These are phyloP conservation scores for Chaetodon auriga DNA, from an alignment of 2,113 vertebrate genomes.

Conservation along the genomic window DNA sequence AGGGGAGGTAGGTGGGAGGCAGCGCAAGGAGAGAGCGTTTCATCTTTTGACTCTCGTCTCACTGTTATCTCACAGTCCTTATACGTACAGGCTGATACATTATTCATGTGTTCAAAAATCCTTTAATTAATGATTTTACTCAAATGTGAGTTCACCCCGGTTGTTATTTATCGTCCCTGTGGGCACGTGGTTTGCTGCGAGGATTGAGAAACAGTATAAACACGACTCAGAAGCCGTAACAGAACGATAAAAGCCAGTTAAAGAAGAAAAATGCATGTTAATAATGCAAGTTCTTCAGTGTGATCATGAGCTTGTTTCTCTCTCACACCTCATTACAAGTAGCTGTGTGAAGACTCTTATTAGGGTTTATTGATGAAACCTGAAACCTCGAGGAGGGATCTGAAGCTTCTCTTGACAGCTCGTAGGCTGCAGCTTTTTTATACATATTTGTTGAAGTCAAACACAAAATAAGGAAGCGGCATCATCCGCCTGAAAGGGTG, in stretches of 20 bases:
- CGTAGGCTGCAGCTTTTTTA: too few species aligned
- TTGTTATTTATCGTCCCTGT: background rate
- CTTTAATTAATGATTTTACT: slow-evolving; percentile 6
- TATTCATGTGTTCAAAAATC: background rate
- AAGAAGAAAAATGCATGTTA: background rate
- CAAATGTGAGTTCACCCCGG: background rate
- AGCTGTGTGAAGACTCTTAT: too few species aligned
- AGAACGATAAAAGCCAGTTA: background rate
- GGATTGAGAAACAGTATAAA: background rate
- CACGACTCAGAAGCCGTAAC: background rate
- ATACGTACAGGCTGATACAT: background rate
- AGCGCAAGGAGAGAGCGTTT: background rate
- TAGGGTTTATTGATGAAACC: too few species aligned
- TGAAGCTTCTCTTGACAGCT: too few species aligned
- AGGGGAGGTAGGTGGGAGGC: background rate
- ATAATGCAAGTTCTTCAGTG: background rate
- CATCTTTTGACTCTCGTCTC: background rate
- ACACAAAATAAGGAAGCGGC: background rate
- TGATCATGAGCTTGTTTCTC: background rate
- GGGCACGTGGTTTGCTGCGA: background rate
- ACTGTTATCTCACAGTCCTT: background rate
- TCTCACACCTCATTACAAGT: too few species aligned
- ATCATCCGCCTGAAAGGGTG: background rate
- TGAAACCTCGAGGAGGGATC: too few species aligned
- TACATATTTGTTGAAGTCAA: background rate